Evolutionary conservation across 2,113 vertebrate genomes (phyloP).

Genomic region (Herpailurus yagouaroundi): DNA sequence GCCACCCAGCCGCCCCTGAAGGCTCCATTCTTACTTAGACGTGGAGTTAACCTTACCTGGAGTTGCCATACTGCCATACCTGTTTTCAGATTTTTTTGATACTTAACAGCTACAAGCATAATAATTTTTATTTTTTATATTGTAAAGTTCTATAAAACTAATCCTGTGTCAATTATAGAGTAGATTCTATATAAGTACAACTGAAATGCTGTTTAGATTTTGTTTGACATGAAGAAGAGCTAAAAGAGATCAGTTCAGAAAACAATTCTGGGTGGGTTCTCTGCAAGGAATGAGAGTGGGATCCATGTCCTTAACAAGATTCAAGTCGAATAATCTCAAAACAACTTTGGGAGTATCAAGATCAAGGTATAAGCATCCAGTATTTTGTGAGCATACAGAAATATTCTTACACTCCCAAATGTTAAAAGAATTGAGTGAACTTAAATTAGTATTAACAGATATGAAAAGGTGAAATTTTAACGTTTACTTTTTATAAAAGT

Average conservation of each 20-base stretch:
- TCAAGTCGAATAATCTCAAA: background rate
- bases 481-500: background rate
- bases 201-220: background rate
- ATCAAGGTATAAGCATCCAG: background rate
- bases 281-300: background rate
- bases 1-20: too few relatives aligned
- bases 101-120: background rate
- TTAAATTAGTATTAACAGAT: background rate
- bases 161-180: background rate
- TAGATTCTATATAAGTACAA: background rate
- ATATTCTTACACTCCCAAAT: background rate
- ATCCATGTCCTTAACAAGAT: background rate
- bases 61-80: background rate
- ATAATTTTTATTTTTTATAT: background rate
- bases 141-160: background rate
- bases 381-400: background rate
- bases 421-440: background rate
- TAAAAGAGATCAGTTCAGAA: background rate
- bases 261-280: background rate
- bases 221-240: background rate
- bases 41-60: background rate
- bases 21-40: background rate
- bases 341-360: background rate
- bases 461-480: background rate
- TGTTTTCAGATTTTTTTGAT: background rate